phyloP scores from a whole-genome alignment of 2,888 invertebrate genomes.

The Pemphredon lugubris region DNA sequence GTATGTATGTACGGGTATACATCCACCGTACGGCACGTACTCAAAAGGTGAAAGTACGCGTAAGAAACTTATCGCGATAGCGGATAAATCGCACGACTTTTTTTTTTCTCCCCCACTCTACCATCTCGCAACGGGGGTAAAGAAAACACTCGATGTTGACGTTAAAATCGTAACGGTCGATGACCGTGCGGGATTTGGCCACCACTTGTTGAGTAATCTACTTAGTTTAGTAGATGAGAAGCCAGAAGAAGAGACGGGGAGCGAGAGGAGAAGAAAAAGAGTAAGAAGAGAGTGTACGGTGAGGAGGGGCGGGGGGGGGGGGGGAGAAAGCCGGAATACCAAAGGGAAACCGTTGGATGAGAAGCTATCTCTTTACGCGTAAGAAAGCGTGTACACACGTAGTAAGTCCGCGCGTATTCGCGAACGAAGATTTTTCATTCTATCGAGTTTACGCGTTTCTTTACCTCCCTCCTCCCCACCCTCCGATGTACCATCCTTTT shows the following conservation, averaged over 20 bases:
- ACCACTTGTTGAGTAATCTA: constrained; percentile 81
- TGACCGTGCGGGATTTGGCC: constrained; percentile 75
- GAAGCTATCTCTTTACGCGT: no score
- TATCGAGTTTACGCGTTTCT: constrained; percentile 36
- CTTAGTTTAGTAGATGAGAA: constrained; percentile 76
- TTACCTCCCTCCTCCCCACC: constrained; percentile 33
- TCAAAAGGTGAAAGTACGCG: no score
- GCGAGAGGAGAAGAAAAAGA: constrained; percentile 4
- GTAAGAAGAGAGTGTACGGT: no score
- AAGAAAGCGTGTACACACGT: neutral
- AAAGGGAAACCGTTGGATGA: neutral
- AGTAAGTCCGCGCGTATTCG: constrained; percentile 11
- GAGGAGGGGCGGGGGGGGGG: neutral
- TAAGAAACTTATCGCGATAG: no score
- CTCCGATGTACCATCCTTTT: constrained; percentile 10
- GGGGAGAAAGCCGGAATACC: neutral
- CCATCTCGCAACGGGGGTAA: no score
- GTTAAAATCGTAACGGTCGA: constrained; percentile 70
- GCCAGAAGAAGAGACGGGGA: constrained; percentile 42
- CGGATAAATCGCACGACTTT: no score
- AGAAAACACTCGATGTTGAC: constrained; percentile 56
- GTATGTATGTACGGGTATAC: no score
- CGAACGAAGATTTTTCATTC: constrained; percentile 31
- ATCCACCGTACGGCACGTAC: no score
- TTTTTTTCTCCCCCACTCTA: no score